A percentile compares a stretch with the other conserved stretches of the same genome.
phyloP scores from a whole-genome alignment of 2,113 vertebrate genomes.

The Typhlomys cinereus region DNA sequence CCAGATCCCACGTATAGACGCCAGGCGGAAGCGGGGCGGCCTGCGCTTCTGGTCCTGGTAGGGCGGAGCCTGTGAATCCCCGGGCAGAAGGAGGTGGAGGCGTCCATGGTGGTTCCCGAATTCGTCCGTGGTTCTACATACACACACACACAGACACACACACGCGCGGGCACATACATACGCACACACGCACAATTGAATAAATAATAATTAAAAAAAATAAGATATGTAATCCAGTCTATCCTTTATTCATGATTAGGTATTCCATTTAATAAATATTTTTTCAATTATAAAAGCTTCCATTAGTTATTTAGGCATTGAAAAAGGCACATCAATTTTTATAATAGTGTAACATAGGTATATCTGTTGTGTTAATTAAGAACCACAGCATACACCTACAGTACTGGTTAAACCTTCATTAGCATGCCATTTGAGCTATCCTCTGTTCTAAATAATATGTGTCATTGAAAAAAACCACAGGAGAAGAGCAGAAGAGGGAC shows the following conservation, averaged over 20 bases:
- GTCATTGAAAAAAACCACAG: neutral
- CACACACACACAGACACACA: no score
- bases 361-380: neutral
- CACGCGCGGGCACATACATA: no score
- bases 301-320: neutral
- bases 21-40: no score
- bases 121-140: no score
- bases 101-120: no score
- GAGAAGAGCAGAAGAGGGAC: fast-evolving
- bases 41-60: no score
- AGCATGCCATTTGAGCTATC: neutral
- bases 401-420: fast-evolving
- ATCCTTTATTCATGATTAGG: neutral
- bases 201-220: neutral
- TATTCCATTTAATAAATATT: neutral
- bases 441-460: neutral
- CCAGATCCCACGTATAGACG: no score
- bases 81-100: no score
- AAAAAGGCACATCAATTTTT: neutral
- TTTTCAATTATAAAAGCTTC: neutral
- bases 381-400: neutral
- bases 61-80: no score
- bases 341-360: neutral
- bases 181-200: no score
- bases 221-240: neutral